A percentile compares a stretch with the other conserved stretches of the same genome.
phyloP scores from a whole-genome alignment of 2,113 vertebrate species.

The Cebidichthys violaceus region DNA sequence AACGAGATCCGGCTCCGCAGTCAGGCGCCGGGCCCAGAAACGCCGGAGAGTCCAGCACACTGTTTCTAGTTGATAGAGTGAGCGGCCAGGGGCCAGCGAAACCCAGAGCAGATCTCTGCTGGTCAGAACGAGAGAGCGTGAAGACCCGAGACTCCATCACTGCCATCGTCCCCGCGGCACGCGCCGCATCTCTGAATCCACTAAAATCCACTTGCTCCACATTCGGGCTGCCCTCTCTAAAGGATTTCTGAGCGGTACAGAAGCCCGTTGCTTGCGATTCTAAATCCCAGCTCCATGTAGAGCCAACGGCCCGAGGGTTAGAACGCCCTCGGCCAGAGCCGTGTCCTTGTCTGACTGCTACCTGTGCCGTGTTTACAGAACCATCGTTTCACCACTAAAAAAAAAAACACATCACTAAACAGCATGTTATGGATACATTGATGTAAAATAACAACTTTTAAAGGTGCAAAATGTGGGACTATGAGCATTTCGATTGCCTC shows the following conservation, averaged over 20 bases:
- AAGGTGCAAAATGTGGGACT: background rate
- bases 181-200: conserved; percentile 48
- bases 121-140: conserved; percentile 32
- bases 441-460: background rate
- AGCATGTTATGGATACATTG: background rate
- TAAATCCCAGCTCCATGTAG: conserved; percentile 49
- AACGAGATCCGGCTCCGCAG: conserved; percentile 9
- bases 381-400: background rate
- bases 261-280: conserved; percentile 52
- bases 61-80: conserved; percentile 31
- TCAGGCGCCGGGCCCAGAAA: conserved; percentile 2
- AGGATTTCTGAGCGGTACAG: conserved; percentile 40
- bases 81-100: conserved; percentile 26
- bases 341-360: conserved; percentile 19
- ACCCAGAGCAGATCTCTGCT: conserved; percentile 26
- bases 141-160: conserved; percentile 44
- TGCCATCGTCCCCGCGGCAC: background rate
- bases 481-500: no score
- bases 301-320: conserved; percentile 36
- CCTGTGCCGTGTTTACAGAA: conserved; percentile 11
- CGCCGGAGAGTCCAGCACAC: background rate
- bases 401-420: background rate
- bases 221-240: conserved; percentile 40
- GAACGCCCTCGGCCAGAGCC: conserved; percentile 9
- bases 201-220: conserved; percentile 49